Base-by-base conservation (phyloP, 2,888 invertebrate species). In the Harpagoxenus sublaevis region DNA sequence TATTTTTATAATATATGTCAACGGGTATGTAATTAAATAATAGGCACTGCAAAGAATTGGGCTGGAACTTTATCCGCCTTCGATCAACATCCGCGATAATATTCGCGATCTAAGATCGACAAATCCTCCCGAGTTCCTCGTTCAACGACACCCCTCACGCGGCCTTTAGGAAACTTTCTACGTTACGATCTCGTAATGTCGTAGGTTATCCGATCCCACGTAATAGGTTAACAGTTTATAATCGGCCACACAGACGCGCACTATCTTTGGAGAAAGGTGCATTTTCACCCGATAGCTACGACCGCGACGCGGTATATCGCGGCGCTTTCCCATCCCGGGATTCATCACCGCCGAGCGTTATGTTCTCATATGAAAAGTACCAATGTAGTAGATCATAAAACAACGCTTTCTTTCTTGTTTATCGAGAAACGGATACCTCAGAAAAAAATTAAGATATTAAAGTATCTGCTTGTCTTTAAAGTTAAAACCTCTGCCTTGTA, bases 201-300 rank as follows among this genome's bases (percentile, higher is more conserved):
- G 89, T 85, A 83, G 89, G 85, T 90, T 90, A 90, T 87, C 63
- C 85, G 89, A 85, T 83, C 77, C 85, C 84, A 93, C 92, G 93
- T 93, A 93, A 93, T 93, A 93, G 93, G 92, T 93, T 92, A 92
- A 91, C 85, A 92, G 93, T 92, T 93, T 91, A 91, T 86, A 88
- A 89, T 89, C 86, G 31, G 9, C 10, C 57, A 48, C 18, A 68
- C 55, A 68, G 57, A 55, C 62, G 86, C 84, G 68, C 84, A 87
- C 84, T 81, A 77, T 73, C 75, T 55, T 55, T 62, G 66, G 89
- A 86, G 90, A 90, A 90, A 90, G 89, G 89, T 84, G 62, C 42
- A 73, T 31, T 66, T 62, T 81, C 77, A 53, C 65, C 65, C 48
- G 65, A 53, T 53, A 70, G 83, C 57, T 35, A 12, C 42, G 39